Conservation (phyloP, 37 sponge, comb jelly and placozoan species). For the Bolinopsis microptera region DNA sequence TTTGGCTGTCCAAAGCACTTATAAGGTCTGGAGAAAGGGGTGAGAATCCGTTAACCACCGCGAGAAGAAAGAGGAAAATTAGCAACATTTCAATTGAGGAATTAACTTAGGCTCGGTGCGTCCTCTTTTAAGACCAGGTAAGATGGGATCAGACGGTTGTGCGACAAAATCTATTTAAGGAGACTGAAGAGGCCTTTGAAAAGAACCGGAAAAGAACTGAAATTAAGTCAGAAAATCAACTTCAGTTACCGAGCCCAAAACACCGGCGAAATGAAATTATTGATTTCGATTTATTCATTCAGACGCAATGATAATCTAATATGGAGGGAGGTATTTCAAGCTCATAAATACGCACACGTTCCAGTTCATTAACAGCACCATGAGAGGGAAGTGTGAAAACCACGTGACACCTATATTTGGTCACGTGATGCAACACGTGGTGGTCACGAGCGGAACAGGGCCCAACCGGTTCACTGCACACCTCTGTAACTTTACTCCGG, state of each 20-base stretch:
- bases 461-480: neutral
- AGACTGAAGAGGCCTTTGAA: neutral
- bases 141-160: neutral
- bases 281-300: neutral
- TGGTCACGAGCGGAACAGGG: neutral
- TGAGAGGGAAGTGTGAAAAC: neutral
- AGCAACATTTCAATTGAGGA: neutral
- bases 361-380: neutral
- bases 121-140: neutral
- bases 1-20: neutral
- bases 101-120: neutral
- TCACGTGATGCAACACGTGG: neutral
- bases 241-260: neutral
- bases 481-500: neutral
- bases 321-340: neutral
- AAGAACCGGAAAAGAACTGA: neutral
- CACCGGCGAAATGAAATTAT: neutral
- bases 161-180: neutral
- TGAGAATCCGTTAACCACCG: neutral
- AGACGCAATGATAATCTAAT: neutral
- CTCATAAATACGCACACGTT: neutral
- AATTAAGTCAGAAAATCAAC: neutral
- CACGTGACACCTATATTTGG: neutral
- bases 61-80: neutral
- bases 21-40: neutral